A percentile compares a stretch with the other conserved stretches of the same genome.
Conservation (phyloP, 2,797 vertebrate species). For the Gastrophryne carolinensis region DNA sequence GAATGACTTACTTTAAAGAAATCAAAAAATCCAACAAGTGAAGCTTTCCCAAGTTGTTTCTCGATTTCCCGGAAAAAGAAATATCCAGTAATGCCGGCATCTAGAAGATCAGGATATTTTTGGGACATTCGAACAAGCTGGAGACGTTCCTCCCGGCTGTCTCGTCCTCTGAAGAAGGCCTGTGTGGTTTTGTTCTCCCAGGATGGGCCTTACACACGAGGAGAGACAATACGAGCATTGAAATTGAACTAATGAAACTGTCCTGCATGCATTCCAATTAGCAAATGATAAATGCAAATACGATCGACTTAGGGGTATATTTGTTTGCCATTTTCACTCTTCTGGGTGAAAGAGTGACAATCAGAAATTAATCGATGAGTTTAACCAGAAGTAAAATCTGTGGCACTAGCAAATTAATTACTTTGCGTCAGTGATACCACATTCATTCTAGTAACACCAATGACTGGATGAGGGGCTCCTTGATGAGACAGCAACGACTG, state of each 20-base stretch:
- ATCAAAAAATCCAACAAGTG: constrained; percentile 89
- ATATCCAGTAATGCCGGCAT: constrained; percentile 91
- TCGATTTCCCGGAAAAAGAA: constrained; percentile 93
- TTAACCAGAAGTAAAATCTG: too few species aligned
- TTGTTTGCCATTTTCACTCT: too few species aligned
- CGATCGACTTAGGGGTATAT: too few species aligned
- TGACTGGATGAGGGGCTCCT: too few species aligned
- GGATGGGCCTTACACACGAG: constrained; percentile 70
- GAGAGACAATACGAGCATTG: background rate
- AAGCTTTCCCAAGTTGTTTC: constrained; percentile 80
- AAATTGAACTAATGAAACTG: background rate
- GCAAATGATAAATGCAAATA: too few species aligned
- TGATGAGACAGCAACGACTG: too few species aligned
- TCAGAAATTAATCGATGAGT: too few species aligned
- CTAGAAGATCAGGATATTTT: constrained; percentile 80
- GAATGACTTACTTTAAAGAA: constrained; percentile 88
- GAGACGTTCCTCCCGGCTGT: constrained; percentile 89
- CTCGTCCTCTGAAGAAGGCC: constrained; percentile 89
- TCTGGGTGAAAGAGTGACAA: too few species aligned
- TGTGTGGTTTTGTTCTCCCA: constrained; percentile 85
- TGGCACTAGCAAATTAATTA: too few species aligned
- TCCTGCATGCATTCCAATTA: too few species aligned
- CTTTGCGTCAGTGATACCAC: too few species aligned
- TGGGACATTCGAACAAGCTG: constrained; percentile 80
- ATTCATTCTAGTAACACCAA: too few species aligned